These are phyloP conservation scores for Sebastes umbrosus DNA, from an alignment of 2,797 vertebrate species.

Conservation along the genomic window DNA sequence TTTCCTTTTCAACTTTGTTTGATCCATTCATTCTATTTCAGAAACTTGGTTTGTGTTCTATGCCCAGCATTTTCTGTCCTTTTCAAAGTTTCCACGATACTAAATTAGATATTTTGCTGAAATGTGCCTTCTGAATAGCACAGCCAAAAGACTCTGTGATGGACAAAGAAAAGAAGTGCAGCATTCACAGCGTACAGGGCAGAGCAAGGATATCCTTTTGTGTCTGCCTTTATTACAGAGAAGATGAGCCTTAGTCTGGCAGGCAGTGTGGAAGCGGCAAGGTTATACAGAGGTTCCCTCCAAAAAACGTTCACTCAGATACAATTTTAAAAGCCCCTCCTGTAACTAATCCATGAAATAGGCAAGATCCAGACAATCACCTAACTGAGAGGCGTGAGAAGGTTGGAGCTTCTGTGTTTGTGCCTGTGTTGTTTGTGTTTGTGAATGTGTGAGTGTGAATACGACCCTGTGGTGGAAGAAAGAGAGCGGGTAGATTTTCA, in stretches of 20 bases:
- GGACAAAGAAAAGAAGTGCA: slow-evolving; percentile 36
- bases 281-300: slow-evolving; percentile 50
- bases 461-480: neutral
- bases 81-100: slow-evolving; percentile 23
- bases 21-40: slow-evolving; percentile 2
- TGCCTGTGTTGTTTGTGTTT: slow-evolving; percentile 4
- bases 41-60: neutral
- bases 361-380: slow-evolving; percentile 63
- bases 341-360: slow-evolving; percentile 70
- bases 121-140: slow-evolving; percentile 16
- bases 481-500: slow-evolving; percentile 26
- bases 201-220: slow-evolving; percentile 48
- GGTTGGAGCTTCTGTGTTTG: slow-evolving; percentile 11
- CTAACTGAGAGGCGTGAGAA: slow-evolving; percentile 26
- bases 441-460: slow-evolving; percentile 16
- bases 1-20: neutral
- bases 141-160: slow-evolving; percentile 21
- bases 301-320: slow-evolving; percentile 47
- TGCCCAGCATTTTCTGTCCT: slow-evolving; percentile 5
- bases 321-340: slow-evolving; percentile 57
- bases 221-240: slow-evolving; percentile 54
- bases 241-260: slow-evolving; percentile 58
- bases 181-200: slow-evolving; percentile 14
- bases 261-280: slow-evolving; percentile 44
- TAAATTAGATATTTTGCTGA: slow-evolving; percentile 37